phyloP scores from a whole-genome alignment of 1,140 invertebrate genomes.

The Panulirus ornatus region DNA sequence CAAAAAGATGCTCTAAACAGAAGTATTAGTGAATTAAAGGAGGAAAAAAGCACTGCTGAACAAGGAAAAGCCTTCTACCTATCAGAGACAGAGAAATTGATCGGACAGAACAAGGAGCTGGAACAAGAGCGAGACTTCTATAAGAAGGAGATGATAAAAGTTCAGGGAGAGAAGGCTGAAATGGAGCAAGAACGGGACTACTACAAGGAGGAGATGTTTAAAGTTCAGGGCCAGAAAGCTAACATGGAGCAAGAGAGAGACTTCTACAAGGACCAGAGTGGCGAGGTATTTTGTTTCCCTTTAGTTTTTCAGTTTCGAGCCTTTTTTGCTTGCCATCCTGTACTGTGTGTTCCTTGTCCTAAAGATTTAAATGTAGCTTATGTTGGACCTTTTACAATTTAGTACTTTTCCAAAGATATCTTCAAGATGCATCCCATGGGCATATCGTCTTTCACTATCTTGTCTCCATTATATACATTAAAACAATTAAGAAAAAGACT shows the following conservation, averaged over 20 bases:
- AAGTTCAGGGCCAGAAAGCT: constrained; percentile 38
- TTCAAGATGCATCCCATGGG: too few species aligned
- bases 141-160: constrained; percentile 51
- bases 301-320: too few species aligned
- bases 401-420: too few species aligned
- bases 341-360: too few species aligned
- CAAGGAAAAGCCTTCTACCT: constrained; percentile 61
- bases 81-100: constrained; percentile 53
- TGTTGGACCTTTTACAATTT: too few species aligned
- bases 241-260: constrained; percentile 67
- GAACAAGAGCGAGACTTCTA: constrained; percentile 71
- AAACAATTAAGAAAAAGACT: too few species aligned
- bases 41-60: constrained; percentile 48
- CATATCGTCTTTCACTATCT: too few species aligned
- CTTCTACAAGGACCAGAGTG: constrained; percentile 63
- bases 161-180: constrained; percentile 47
- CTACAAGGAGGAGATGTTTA: constrained; percentile 61
- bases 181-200: constrained; percentile 70
- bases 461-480: too few species aligned
- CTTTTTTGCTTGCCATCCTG: too few species aligned
- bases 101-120: constrained; percentile 58
- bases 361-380: too few species aligned
- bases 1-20: constrained; percentile 56
- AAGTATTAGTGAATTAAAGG: constrained; percentile 31
- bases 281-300: constrained; percentile 18